Evolutionary conservation across 2,113 vertebrate species (phyloP).

Genomic region (Phoxinus phoxinus): DNA sequence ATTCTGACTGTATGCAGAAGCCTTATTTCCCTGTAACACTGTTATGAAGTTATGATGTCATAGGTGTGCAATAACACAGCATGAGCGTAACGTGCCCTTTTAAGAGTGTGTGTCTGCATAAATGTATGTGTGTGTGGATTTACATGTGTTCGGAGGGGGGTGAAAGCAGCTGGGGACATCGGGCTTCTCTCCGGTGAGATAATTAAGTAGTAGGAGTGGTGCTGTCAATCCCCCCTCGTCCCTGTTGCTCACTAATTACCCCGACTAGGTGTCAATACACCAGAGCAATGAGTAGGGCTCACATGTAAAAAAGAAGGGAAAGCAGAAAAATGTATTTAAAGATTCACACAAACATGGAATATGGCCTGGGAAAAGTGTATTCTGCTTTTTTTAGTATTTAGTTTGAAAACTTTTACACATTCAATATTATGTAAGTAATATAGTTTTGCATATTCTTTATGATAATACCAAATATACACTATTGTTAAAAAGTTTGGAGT

Average conservation of each 20-base stretch:
- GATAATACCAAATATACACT: neutral
- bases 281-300: neutral
- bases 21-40: slow-evolving; percentile 10
- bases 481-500: neutral
- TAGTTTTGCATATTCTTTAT: neutral
- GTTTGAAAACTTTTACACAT: neutral
- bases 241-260: slow-evolving; percentile 38
- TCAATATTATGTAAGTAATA: neutral
- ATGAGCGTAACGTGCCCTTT: slow-evolving; percentile 5
- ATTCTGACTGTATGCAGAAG: slow-evolving; percentile 9
- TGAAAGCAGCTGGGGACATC: neutral
- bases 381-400: neutral
- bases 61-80: slow-evolving; percentile 27
- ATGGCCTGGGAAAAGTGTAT: neutral
- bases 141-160: neutral
- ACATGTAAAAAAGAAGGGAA: neutral
- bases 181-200: slow-evolving; percentile 27
- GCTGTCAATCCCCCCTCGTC: slow-evolving; percentile 16
- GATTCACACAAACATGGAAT: neutral
- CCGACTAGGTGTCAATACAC: slow-evolving; percentile 16
- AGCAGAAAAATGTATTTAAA: neutral
- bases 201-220: slow-evolving; percentile 32
- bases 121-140: neutral
- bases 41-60: slow-evolving; percentile 36
- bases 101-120: neutral